phyloP scores from a whole-genome alignment of 1,140 invertebrate species.

The Neodiprion virginianus region DNA sequence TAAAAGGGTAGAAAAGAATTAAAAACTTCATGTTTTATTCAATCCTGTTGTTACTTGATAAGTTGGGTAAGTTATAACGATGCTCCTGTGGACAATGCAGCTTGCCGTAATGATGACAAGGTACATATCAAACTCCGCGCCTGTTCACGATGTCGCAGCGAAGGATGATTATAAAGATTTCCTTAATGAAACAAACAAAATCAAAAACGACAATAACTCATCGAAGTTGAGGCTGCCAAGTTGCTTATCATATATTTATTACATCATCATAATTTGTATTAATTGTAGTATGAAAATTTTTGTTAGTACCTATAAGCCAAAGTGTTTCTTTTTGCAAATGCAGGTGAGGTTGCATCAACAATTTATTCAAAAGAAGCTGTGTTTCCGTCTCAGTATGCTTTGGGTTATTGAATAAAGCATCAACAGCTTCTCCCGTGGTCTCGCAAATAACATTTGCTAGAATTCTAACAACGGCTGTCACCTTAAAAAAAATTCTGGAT shows the following conservation, averaged over 20 bases:
- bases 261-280: constrained; percentile 12
- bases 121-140: constrained; percentile 25
- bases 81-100: not conserved
- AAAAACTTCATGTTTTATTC: not conserved
- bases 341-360: constrained; percentile 43
- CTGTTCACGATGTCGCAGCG: constrained; percentile 18
- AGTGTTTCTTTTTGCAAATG: constrained; percentile 52
- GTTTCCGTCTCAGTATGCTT: constrained; percentile 34
- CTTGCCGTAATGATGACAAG: constrained; percentile 27
- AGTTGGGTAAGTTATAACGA: not conserved
- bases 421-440: constrained; percentile 35
- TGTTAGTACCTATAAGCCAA: constrained; percentile 50
- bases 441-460: constrained; percentile 45
- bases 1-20: not conserved
- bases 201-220: not conserved
- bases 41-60: not conserved
- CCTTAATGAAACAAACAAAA: constrained; percentile 31
- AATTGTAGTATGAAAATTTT: not conserved
- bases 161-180: constrained; percentile 44
- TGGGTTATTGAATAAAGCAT: constrained; percentile 41
- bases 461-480: constrained; percentile 48
- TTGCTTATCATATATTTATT: constrained; percentile 11
- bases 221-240: not conserved
- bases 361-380: constrained; percentile 32
- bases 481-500: constrained; percentile 24